phyloP scores from a whole-genome alignment of 2,888 invertebrate species.

The Archaeoteleia sp. region DNA sequence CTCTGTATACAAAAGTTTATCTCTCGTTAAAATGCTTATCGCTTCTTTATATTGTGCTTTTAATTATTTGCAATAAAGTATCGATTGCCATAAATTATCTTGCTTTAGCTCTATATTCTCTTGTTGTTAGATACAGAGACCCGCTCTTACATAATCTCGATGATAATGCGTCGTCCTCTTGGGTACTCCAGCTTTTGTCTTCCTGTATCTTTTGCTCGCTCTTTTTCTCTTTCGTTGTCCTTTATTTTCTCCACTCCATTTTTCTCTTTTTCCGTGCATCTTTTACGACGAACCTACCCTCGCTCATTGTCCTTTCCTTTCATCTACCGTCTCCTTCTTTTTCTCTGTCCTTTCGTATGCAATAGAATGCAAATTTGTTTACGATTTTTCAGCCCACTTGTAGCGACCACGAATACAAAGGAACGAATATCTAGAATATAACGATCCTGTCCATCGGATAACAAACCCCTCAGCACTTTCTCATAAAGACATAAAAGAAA shows the following conservation, averaged over 20 bases:
- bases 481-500: too few species aligned
- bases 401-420: constrained; percentile 30
- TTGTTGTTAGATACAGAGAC: not conserved
- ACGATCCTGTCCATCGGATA: constrained; percentile 39
- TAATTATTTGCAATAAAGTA: too few species aligned
- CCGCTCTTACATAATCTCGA: not conserved
- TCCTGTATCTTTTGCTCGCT: constrained; percentile 11
- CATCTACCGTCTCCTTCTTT: constrained; percentile 19
- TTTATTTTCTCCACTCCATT: constrained; percentile 33
- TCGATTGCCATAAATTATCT: too few species aligned
- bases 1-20: too few species aligned
- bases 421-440: constrained; percentile 29
- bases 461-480: constrained; percentile 25
- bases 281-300: constrained; percentile 34
- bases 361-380: constrained; percentile 49
- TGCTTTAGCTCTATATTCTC: not conserved
- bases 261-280: constrained; percentile 35
- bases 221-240: constrained; percentile 20
- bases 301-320: constrained; percentile 33
- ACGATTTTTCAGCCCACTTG: constrained; percentile 38
- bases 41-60: too few species aligned
- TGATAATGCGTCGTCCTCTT: not conserved
- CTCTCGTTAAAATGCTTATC: too few species aligned
- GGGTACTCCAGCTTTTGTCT: not conserved
- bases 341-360: constrained; percentile 27